Base-by-base conservation (phyloP, 2,113 vertebrate genomes). In the Tichodroma muraria region DNA sequence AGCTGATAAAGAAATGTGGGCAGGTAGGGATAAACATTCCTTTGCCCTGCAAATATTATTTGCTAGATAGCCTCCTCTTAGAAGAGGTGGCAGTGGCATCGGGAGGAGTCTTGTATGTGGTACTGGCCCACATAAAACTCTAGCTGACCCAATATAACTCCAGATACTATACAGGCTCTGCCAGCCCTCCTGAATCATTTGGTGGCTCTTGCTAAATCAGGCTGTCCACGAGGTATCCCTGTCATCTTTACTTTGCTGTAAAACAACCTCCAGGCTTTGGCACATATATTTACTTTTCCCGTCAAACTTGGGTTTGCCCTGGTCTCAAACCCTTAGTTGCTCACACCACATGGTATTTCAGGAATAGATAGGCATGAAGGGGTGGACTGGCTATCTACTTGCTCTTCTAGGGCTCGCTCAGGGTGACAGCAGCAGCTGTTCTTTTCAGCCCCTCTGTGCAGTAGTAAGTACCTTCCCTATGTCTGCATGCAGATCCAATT, bases 361-460 rank as follows among this genome's bases (percentile, higher is more conserved):
- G 60, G 72, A 95, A 88, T 83, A 96, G 83, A 27, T 3, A 33
- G n/a, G 66, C 79, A 25, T 45, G 77, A 91, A 85, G 59, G 52
- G 42, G 47, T 63, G 38, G 85, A 56, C 60, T 90, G 56, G 31
- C 54, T 59, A 71, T 70, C 28, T 85, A 4, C 42, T 89, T 88
- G 63, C 38, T 71, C 38, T n/a, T 70, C 47, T 44, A 42, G 68
- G 76, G 76, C 76, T 68, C 35, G 49, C 49, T 64, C 47, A 80
- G 89, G 76, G 49, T 96, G 94, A 93, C 94, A 96, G 94, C 82
- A 94, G 89, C 94, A 96, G 91, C 89, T 97, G 91, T 70, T 88
- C 47, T 77, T 73, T 80, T 70, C 87, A 90, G 79, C 27, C 27
- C 21, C 60, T 85, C 28, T 61, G 25, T 83, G 52, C 38, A 35